A percentile compares a stretch with the other conserved stretches of the same genome.
These are phyloP conservation scores for Papilio elwesi DNA, from an alignment of 2,888 invertebrate genomes.

Conservation along the genomic window DNA sequence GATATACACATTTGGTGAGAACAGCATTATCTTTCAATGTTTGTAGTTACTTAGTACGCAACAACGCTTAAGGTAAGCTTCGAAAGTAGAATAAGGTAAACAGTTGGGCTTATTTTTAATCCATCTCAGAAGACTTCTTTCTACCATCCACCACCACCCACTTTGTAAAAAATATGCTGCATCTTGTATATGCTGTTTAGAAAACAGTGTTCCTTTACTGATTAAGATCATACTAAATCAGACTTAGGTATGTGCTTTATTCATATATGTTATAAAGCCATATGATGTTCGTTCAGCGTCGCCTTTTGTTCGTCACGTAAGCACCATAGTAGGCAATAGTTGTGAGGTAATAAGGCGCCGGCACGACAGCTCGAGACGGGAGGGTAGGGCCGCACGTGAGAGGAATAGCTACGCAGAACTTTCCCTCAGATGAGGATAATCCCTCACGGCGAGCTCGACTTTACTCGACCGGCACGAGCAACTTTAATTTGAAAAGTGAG, in stretches of 20 bases:
- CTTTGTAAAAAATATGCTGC: too few species aligned
- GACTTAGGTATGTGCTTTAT: background rate
- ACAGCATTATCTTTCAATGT: too few species aligned
- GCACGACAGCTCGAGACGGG: conserved; percentile 68
- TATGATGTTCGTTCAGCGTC: background rate
- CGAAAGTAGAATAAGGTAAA: too few species aligned
- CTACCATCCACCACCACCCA: too few species aligned
- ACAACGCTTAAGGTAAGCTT: too few species aligned
- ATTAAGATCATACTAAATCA: too few species aligned
- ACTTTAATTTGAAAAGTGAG: conserved; percentile 40
- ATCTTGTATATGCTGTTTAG: too few species aligned
- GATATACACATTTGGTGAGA: too few species aligned
- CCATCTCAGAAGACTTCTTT: too few species aligned
- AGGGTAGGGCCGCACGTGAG: conserved; percentile 71
- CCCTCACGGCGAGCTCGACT: conserved; percentile 64
- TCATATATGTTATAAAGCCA: background rate
- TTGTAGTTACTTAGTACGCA: too few species aligned
- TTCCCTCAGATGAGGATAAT: conserved; percentile 69
- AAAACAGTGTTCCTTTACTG: too few species aligned
- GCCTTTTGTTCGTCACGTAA: conserved; percentile 28
- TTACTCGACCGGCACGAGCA: conserved; percentile 61
- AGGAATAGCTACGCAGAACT: conserved; percentile 62
- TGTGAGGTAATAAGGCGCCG: conserved; percentile 75
- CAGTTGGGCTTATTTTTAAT: too few species aligned
- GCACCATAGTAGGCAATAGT: conserved; percentile 59